phyloP scores from a whole-genome alignment of 1,140 invertebrate genomes.

The Trichonephila inaurata region DNA sequence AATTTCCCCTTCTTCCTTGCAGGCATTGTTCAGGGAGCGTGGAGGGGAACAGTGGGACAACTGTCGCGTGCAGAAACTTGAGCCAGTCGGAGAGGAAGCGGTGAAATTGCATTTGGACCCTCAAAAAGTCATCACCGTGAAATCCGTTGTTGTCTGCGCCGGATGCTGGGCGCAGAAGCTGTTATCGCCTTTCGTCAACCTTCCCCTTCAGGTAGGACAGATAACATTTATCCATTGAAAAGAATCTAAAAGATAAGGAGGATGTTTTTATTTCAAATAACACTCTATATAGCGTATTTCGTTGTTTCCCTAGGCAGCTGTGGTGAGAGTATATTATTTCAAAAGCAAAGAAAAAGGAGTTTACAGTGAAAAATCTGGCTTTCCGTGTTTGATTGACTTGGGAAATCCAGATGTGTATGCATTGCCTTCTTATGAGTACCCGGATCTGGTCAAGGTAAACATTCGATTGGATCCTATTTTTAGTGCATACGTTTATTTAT shows the following conservation, averaged over 20 bases:
- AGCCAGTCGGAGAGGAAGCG: background rate
- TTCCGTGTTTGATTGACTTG: background rate
- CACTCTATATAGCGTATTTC: no score
- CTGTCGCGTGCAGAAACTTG: background rate
- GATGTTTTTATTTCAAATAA: background rate
- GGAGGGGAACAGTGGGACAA: conserved; percentile 26
- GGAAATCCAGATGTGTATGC: background rate
- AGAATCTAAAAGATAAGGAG: background rate
- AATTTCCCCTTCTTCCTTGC: background rate
- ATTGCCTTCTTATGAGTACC: conserved; percentile 64
- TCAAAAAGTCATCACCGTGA: background rate
- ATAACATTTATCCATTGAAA: background rate
- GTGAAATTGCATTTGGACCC: background rate
- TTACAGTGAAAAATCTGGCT: conserved; percentile 15
- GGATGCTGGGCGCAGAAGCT: conserved; percentile 19
- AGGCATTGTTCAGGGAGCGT: conserved; percentile 29
- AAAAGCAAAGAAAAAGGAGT: conserved; percentile 46
- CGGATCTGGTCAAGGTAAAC: conserved; percentile 67
- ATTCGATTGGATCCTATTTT: no score
- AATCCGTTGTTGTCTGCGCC: conserved; percentile 50
- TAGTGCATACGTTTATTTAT: no score
- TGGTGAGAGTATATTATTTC: conserved; percentile 65
- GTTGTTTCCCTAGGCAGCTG: background rate
- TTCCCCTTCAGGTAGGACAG: background rate
- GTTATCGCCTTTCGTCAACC: background rate